phyloP scores from a whole-genome alignment of 2,888 invertebrate genomes.

The Drosophila peninsularis region DNA sequence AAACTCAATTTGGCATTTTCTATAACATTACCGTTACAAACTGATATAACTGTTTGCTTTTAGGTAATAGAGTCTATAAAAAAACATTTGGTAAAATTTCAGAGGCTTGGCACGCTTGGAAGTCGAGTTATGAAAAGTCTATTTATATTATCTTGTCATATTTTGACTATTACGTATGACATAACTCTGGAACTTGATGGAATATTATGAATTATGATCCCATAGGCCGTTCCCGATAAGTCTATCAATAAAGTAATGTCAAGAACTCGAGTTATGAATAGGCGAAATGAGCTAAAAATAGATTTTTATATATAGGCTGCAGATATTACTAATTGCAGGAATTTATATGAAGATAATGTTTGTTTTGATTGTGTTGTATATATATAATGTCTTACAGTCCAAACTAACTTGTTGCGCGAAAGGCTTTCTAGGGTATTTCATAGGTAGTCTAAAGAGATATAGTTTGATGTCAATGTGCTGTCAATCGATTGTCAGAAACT shows the following conservation, averaged over 20 bases:
- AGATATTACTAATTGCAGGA: not conserved
- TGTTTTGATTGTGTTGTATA: too few relatives aligned
- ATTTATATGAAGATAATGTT: not conserved
- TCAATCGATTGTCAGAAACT: not conserved
- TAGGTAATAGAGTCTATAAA: too few relatives aligned
- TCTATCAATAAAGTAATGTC: not conserved
- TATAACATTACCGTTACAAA: not conserved
- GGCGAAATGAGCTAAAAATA: not conserved
- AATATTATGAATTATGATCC: not conserved
- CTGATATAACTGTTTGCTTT: not conserved
- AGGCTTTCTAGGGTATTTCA: not conserved
- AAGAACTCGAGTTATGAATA: slow-evolving; percentile 30
- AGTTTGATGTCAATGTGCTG: not conserved
- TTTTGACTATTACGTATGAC: slow-evolving; percentile 1
- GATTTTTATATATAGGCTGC: not conserved
- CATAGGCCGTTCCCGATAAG: not conserved
- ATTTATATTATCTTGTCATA: slow-evolving; percentile 7
- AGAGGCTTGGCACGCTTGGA: not conserved
- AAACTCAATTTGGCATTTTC: not conserved
- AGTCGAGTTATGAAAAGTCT: slow-evolving; percentile 9
- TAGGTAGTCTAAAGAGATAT: not conserved
- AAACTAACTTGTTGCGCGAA: not conserved
- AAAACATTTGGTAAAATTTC: not conserved
- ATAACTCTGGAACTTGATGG: not conserved
- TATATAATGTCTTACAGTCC: not conserved